A percentile compares a stretch with the other conserved stretches of the same genome.
Conservation (phyloP, 2,888 invertebrate species). For the Conops quadrifasciatus region DNA sequence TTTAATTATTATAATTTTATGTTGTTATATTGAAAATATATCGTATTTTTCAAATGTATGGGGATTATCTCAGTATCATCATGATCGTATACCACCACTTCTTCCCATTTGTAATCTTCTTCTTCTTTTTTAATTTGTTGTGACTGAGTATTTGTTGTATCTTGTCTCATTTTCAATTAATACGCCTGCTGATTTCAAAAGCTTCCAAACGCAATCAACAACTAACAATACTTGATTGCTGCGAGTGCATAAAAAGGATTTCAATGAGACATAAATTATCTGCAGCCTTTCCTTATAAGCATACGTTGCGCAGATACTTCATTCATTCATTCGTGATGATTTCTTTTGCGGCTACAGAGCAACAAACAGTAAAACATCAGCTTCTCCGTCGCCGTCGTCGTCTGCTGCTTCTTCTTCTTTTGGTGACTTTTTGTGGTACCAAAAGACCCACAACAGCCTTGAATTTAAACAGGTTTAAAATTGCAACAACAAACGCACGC, state of each 20-base stretch:
- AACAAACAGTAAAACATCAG: too few relatives aligned
- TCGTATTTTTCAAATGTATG: background rate
- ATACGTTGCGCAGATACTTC: background rate
- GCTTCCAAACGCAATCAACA: constrained; percentile 31
- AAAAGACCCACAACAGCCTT: constrained; percentile 47
- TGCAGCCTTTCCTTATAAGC: constrained; percentile 41
- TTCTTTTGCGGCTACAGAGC: background rate
- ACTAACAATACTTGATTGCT: constrained; percentile 37
- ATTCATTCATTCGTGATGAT: constrained; percentile 18
- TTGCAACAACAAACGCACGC: constrained; percentile 32
- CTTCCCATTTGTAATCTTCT: background rate
- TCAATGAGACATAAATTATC: constrained; percentile 54
- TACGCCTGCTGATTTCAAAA: constrained; percentile 19
- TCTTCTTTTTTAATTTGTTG: background rate
- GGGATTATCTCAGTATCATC: background rate
- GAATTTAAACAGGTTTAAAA: constrained; percentile 46
- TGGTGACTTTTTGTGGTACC: constrained; percentile 5
- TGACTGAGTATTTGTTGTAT: too few relatives aligned
- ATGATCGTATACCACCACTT: background rate
- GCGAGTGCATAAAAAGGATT: constrained; percentile 23
- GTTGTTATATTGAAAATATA: background rate
- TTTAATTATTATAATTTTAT: too few relatives aligned
- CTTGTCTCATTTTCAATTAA: constrained; percentile 12
- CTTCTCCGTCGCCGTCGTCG: too few relatives aligned
- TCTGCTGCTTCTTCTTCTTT: background rate